Conservation (phyloP, 2,888 invertebrate genomes). For the Phytoseiulus persimilis region DNA sequence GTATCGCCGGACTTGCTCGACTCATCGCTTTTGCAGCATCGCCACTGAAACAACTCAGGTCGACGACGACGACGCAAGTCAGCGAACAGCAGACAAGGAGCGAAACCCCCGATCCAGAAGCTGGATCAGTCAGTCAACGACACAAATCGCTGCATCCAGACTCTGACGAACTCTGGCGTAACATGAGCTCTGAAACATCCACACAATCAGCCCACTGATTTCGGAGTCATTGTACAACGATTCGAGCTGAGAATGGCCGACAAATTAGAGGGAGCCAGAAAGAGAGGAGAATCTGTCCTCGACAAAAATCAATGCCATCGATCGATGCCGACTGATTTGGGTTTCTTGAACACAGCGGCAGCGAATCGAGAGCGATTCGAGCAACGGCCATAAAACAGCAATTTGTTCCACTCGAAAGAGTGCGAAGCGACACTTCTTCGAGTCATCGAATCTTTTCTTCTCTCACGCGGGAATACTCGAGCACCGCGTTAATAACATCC, state of each 20-base stretch:
- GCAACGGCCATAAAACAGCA: neutral
- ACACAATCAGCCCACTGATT: neutral
- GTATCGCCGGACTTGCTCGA: neutral
- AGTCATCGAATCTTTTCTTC: constrained; percentile 5
- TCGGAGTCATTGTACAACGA: neutral
- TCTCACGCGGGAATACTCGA: neutral
- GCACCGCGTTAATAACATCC: neutral
- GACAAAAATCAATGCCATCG: neutral
- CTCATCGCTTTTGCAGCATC: neutral
- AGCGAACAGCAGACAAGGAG: neutral
- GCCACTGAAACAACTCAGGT: neutral
- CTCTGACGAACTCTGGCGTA: neutral
- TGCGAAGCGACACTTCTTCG: neutral
- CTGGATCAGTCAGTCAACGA: neutral
- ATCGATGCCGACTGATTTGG: constrained; percentile 5
- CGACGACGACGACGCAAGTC: neutral
- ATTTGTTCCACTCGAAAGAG: neutral
- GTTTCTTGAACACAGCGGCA: neutral
- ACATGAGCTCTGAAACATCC: neutral
- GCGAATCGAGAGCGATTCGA: neutral
- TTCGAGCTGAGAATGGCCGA: constrained; percentile 5
- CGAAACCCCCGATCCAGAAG: neutral
- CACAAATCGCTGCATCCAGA: neutral
- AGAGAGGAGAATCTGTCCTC: neutral
- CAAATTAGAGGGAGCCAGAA: neutral